Base-by-base conservation (phyloP, 2,113 vertebrate species). In the Cepphus grylle region DNA sequence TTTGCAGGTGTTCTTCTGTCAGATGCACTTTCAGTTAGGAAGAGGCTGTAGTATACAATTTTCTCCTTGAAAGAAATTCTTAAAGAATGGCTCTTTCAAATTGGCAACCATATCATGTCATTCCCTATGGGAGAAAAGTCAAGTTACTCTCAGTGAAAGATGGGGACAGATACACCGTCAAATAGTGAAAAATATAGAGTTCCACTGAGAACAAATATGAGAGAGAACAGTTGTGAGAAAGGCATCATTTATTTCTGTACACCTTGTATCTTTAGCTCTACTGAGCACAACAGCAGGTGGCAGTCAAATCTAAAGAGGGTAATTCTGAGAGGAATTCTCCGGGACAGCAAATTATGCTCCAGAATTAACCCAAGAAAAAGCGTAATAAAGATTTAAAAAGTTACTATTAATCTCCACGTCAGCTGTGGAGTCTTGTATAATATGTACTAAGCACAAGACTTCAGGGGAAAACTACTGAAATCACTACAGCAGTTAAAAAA, bases 21-120 rank as follows among this genome's bases (percentile, higher is more conserved):
- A 88, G 88, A 56, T 92, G 38, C 79, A 88, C 50, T 80, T 94
- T 73, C 74, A 70, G 74, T 62, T 63, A 74, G 82, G 29, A 93
- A 88, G 19, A 71, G n/a, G 61, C 50, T 83, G 45, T 32, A 92
- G 42, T 17, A 78, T 49, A 76, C 80, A 91, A 95, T 96, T 95
- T 96, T 78, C 82, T 88, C 63, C 94, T 86, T 89, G 72, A 97
- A 96, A 96, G 76, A 92, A 96, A 95, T 93, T 78, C 80, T 58
- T 93, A 74, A 91, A 96, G 90, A 96, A 95, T 71, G 43, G 56
- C 47, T 96, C 22, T 93, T 94, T 95, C 88, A 93, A 93, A 94
- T 17, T 90, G 90, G 72, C 38, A 90, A 86, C 86, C 52, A 11
- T 90, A 94, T 81, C 67, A 73, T 84, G 72, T 90, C 73, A 92